These are phyloP conservation scores for Coptodon bakossiorum DNA, from an alignment of 2,113 vertebrate genomes.

Conservation along the genomic window DNA sequence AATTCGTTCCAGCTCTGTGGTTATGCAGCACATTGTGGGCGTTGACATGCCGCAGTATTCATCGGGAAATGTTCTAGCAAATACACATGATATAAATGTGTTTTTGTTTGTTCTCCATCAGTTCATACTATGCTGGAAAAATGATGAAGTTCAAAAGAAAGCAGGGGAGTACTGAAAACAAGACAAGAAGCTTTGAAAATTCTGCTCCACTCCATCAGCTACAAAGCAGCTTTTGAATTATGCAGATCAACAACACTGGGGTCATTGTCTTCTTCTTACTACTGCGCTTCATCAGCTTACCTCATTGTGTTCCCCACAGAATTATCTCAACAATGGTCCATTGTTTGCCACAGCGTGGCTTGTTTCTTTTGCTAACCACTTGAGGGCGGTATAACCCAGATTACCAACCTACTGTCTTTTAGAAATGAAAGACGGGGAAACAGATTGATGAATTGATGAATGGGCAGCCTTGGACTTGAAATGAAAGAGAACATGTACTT, in stretches of 20 bases:
- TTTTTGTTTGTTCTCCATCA: neutral
- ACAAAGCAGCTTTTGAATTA: constrained; percentile 19
- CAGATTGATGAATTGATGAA: neutral
- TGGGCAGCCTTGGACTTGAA: neutral
- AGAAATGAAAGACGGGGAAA: neutral
- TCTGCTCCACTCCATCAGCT: neutral
- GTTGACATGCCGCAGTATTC: neutral
- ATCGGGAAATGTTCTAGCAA: neutral
- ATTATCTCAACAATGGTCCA: constrained; percentile 25
- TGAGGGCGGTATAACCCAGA: constrained; percentile 41
- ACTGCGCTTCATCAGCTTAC: constrained; percentile 49
- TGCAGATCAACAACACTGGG: constrained; percentile 29
- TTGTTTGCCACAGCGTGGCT: constrained; percentile 28
- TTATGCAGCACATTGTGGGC: neutral
- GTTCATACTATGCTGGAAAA: neutral
- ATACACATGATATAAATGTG: neutral
- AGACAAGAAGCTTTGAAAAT: neutral
- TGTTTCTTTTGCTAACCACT: constrained; percentile 28
- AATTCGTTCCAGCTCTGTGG: neutral
- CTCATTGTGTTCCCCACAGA: constrained; percentile 26
- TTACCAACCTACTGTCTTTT: neutral
- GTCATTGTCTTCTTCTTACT: constrained; percentile 36
- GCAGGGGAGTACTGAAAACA: neutral
- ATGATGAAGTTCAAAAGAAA: neutral
- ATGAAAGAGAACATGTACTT: neutral